A percentile compares a stretch with the other conserved stretches of the same genome.
Conservation (phyloP, 2,888 invertebrate genomes). For the Heliconius charithonia region DNA sequence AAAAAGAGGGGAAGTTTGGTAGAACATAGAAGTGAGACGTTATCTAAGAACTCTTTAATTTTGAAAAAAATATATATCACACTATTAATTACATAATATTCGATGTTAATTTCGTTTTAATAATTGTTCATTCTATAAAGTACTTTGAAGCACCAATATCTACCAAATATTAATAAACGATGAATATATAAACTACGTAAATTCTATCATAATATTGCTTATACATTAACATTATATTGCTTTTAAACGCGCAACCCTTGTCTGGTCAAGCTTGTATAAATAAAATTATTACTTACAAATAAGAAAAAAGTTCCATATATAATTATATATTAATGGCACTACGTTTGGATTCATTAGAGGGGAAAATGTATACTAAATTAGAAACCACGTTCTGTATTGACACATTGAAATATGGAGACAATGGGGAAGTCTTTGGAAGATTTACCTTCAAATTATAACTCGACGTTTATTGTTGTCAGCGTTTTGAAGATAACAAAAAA, state of each 20-base stretch:
- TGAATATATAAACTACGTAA: constrained; percentile 62
- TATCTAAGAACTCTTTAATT: constrained; percentile 52
- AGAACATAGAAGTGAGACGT: constrained; percentile 44
- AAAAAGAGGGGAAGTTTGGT: constrained; percentile 45
- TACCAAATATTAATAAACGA: constrained; percentile 65
- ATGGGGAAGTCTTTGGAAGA: not conserved
- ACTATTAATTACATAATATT: constrained; percentile 64
- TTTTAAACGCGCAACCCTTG: constrained; percentile 74
- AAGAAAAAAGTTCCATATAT: constrained; percentile 21
- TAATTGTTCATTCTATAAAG: constrained; percentile 61
- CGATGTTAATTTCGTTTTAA: constrained; percentile 74
- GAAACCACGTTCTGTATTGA: constrained; percentile 12
- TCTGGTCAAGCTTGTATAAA: constrained; percentile 63
- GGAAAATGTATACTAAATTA: constrained; percentile 14
- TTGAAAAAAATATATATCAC: constrained; percentile 55
- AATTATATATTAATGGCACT: constrained; percentile 32
- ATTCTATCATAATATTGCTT: constrained; percentile 78
- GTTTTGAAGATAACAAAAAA: constrained; percentile 26
- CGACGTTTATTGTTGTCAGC: constrained; percentile 7
- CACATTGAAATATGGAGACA: constrained; percentile 15
- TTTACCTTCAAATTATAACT: not conserved
- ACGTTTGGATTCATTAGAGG: constrained; percentile 13
- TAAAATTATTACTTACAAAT: constrained; percentile 49
- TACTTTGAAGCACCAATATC: constrained; percentile 70
- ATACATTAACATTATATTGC: constrained; percentile 79